phyloP scores from a whole-genome alignment of 2,113 vertebrate genomes.

The Hydropotes inermis region DNA sequence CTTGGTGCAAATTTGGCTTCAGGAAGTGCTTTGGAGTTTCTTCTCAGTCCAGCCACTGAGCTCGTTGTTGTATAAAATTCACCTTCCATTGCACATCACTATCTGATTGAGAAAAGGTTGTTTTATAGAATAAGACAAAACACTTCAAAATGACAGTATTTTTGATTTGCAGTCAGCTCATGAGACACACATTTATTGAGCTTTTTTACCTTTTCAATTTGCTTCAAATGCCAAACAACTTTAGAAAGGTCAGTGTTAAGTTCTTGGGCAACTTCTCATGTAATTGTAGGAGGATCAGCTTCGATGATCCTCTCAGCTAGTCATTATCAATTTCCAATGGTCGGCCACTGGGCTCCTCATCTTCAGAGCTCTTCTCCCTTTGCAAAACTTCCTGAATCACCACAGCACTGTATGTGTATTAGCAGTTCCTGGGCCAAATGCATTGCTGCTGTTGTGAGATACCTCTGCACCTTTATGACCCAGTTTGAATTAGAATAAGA shows the following conservation, averaged over 20 bases:
- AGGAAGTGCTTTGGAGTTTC: neutral
- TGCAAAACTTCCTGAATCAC: neutral
- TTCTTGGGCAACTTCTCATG: neutral
- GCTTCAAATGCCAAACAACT: neutral
- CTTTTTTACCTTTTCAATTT: neutral
- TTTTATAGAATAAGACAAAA: neutral
- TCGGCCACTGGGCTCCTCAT: neutral
- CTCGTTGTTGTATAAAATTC: neutral
- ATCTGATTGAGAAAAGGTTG: neutral
- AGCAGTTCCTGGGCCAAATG: neutral
- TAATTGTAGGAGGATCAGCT: neutral
- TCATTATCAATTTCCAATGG: neutral
- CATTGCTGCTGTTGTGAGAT: neutral
- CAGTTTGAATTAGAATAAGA: neutral
- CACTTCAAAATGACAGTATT: neutral
- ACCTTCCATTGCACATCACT: neutral
- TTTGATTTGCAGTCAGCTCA: neutral
- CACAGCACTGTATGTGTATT: neutral
- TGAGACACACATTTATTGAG: neutral
- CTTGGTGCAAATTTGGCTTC: neutral
- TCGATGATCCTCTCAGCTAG: neutral
- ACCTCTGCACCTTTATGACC: fast-evolving
- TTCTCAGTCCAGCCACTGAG: neutral
- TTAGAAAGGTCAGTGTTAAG: neutral
- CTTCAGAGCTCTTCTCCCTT: neutral